phyloP scores from a whole-genome alignment of 2,113 vertebrate species.

The Halichoeres trimaculatus region DNA sequence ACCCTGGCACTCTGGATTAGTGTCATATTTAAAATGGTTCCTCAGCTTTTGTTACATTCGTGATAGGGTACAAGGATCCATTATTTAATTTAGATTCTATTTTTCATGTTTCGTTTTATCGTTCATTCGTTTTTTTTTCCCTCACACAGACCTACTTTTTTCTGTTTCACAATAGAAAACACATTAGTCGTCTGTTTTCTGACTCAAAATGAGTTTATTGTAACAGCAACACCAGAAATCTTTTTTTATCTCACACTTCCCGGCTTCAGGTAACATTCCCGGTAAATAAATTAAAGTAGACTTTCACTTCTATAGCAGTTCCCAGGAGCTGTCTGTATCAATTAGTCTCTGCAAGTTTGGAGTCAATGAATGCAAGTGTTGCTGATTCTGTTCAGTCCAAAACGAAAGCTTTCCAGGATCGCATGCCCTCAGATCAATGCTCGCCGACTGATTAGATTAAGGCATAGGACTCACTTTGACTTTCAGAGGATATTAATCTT shows the following conservation, averaged over 20 bases:
- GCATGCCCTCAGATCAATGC: constrained; percentile 39
- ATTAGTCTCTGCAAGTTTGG: constrained; percentile 36
- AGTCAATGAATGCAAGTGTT: constrained; percentile 39
- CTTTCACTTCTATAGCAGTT: constrained; percentile 17
- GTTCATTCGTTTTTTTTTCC: constrained; percentile 24
- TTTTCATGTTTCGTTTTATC: constrained; percentile 10
- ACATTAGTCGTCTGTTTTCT: constrained; percentile 23
- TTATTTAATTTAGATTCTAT: constrained; percentile 2
- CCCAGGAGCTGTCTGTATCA: constrained; percentile 36
- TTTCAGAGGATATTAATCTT: constrained; percentile 14
- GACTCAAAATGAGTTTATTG: constrained; percentile 23
- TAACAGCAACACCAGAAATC: constrained; percentile 17
- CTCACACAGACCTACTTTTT: constrained; percentile 9
- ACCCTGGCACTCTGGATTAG: constrained; percentile 24
- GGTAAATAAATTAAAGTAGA: constrained; percentile 35
- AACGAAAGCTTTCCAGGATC: constrained; percentile 24
- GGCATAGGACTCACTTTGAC: constrained; percentile 28
- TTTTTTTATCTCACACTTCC: constrained; percentile 5
- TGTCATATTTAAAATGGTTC: constrained; percentile 30
- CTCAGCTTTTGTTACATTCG: background rate
- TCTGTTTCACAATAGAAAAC: constrained; percentile 18
- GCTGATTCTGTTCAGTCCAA: constrained; percentile 35
- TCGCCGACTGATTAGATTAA: constrained; percentile 36
- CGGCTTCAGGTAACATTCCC: background rate
- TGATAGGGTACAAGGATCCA: constrained; percentile 11